Percentiles rank a stretch among this genome's conserved stretches.
Conservation (phyloP, 2,888 invertebrate genomes). For the Tolmerus cingulatus region DNA sequence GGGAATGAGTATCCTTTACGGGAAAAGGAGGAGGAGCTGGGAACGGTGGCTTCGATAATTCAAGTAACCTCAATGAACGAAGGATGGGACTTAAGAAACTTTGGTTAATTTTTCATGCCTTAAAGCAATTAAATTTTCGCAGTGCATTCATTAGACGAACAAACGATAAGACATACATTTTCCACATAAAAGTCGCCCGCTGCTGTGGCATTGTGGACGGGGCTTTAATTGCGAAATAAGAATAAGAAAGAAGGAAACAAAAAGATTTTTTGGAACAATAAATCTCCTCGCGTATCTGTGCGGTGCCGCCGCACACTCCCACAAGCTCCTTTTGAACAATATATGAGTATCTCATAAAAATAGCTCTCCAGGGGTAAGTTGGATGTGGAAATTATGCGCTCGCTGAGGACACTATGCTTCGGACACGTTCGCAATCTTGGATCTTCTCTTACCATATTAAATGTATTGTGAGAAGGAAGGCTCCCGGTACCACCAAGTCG, state of each 20-base stretch:
- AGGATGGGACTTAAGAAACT: background rate
- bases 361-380: background rate
- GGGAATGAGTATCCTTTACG: background rate
- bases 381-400: background rate
- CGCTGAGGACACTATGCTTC: background rate
- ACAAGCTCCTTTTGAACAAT: background rate
- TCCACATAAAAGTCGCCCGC: background rate
- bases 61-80: background rate
- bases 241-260: background rate
- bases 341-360: background rate
- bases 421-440: background rate
- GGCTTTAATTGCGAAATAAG: background rate
- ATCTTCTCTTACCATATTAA: slow-evolving; percentile 80
- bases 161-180: background rate
- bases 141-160: background rate
- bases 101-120: background rate
- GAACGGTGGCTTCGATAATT: background rate
- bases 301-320: background rate
- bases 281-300: background rate
- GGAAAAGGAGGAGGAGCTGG: background rate
- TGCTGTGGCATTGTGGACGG: background rate
- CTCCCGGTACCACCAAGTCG: slow-evolving; percentile 85
- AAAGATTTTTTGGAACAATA: background rate
- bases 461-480: slow-evolving; percentile 78
- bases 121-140: background rate